phyloP scores from a whole-genome alignment of 2,797 vertebrate genomes.

The Anas capensis region DNA sequence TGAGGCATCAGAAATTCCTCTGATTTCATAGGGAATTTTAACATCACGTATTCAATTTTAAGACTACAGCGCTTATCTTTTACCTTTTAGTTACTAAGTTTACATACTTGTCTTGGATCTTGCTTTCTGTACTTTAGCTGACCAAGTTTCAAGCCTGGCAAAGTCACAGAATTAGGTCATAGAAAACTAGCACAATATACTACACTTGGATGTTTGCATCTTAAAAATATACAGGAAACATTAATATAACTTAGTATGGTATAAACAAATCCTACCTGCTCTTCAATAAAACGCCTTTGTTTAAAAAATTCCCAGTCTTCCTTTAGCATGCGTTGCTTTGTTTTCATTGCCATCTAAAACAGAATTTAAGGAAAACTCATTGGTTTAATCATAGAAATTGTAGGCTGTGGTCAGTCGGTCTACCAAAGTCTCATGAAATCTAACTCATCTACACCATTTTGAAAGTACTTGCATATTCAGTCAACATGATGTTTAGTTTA shows the following conservation, averaged over 20 bases:
- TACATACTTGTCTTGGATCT: background rate
- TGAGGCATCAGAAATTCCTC: background rate
- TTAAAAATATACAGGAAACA: background rate
- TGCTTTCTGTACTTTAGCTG: background rate
- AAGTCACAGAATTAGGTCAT: background rate
- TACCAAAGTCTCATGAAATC: background rate
- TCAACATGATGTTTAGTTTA: background rate
- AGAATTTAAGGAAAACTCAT: slow-evolving; percentile 41
- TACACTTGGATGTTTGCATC: background rate
- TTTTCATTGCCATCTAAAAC: slow-evolving; percentile 90
- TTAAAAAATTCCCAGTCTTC: slow-evolving; percentile 98
- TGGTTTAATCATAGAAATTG: slow-evolving; percentile 19
- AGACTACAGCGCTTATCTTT: background rate
- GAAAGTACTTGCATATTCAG: background rate
- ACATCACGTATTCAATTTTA: background rate
- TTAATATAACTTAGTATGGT: background rate
- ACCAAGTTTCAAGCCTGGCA: background rate
- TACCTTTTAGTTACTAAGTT: background rate
- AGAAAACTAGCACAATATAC: background rate
- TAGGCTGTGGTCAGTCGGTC: background rate
- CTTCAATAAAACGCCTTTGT: slow-evolving; percentile 93
- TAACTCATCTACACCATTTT: background rate
- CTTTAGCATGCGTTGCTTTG: slow-evolving; percentile 92
- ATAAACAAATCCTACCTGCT: slow-evolving; percentile 86
- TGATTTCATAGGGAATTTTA: background rate